A percentile compares a stretch with the other conserved stretches of the same genome.
Evolutionary conservation across 2,888 invertebrate genomes (phyloP).

Genomic region (Phalera bucephala): DNA sequence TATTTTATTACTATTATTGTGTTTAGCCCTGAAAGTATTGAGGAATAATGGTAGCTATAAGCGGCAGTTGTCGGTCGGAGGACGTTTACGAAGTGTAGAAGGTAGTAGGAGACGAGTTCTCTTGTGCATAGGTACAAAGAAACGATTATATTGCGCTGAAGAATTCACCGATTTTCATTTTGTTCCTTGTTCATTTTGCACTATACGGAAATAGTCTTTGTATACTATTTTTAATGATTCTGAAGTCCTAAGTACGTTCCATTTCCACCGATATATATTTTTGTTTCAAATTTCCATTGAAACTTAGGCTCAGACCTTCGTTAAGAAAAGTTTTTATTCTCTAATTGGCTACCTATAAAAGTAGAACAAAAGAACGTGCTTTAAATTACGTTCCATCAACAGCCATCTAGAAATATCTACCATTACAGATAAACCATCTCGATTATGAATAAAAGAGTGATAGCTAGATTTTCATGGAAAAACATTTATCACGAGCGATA

Average conservation of each 20-base stretch:
- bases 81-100: slow-evolving; percentile 74
- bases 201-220: too few species aligned
- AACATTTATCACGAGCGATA: neutral
- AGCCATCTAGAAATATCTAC: slow-evolving; percentile 62
- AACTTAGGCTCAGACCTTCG: too few species aligned
- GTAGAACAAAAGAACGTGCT: too few species aligned
- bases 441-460: slow-evolving; percentile 46
- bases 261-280: too few species aligned
- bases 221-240: too few species aligned
- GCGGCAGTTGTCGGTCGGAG: slow-evolving; percentile 61
- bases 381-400: too few species aligned
- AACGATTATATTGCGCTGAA: slow-evolving; percentile 79
- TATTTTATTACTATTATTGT: slow-evolving; percentile 69
- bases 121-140: slow-evolving; percentile 79
- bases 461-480: slow-evolving; percentile 14
- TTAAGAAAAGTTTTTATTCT: too few species aligned
- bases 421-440: slow-evolving; percentile 46
- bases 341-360: too few species aligned
- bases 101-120: slow-evolving; percentile 59
- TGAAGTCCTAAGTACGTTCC: too few species aligned
- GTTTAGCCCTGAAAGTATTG: slow-evolving; percentile 71
- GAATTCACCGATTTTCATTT: slow-evolving; percentile 41
- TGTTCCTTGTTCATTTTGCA: slow-evolving; percentile 5
- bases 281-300: too few species aligned
- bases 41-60: slow-evolving; percentile 71